Conservation (phyloP, 35 echinoderm and acorn worm species). For the Lytechinus variegatus region DNA sequence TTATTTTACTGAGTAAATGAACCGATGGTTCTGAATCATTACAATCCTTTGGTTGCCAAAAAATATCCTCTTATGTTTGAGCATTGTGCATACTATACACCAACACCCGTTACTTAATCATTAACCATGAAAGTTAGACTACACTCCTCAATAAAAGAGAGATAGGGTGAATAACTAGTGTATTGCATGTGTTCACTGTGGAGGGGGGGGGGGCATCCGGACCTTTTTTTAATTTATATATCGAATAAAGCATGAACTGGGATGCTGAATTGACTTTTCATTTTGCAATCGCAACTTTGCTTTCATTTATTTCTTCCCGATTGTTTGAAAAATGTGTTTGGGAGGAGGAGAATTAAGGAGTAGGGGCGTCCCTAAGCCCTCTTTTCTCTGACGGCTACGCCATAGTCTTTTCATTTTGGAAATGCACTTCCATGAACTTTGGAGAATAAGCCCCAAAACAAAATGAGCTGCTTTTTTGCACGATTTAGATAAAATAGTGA, state of each 20-base stretch:
- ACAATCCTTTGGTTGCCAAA: background rate
- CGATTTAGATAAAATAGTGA: background rate
- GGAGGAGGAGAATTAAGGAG: too few species aligned
- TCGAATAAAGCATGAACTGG: background rate
- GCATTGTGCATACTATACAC: background rate
- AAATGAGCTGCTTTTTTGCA: conserved; percentile 2
- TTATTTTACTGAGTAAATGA: background rate
- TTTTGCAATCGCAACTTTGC: background rate
- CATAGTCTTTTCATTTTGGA: background rate
- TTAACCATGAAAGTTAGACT: background rate
- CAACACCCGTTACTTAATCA: background rate
- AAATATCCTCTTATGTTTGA: background rate
- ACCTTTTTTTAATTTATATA: background rate
- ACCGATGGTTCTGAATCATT: background rate
- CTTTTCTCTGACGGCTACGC: background rate
- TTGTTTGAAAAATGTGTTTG: background rate
- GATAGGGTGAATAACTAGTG: background rate
- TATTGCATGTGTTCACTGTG: background rate
- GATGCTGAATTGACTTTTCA: background rate
- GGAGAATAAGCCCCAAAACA: background rate
- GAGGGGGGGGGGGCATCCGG: background rate
- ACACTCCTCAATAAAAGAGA: background rate
- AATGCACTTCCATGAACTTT: conserved; percentile 18
- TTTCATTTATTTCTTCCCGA: background rate
- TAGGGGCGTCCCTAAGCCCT: background rate